phyloP scores from a whole-genome alignment of 2,113 vertebrate genomes.

The Nothoprocta pentlandii region DNA sequence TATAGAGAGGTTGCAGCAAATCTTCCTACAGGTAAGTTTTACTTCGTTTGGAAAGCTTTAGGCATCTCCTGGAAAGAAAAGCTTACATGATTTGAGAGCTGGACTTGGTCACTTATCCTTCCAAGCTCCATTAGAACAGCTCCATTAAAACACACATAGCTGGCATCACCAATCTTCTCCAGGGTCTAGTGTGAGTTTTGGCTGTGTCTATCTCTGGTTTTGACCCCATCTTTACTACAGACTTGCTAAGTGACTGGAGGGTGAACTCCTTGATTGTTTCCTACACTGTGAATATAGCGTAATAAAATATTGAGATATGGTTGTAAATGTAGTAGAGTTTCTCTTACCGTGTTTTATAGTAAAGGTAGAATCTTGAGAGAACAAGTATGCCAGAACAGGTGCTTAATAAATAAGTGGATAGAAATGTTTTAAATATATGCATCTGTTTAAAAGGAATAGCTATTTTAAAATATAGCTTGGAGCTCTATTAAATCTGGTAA shows the following conservation, averaged over 20 bases:
- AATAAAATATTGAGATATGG: background rate
- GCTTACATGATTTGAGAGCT: background rate
- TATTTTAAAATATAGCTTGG: background rate
- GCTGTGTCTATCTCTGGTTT: background rate
- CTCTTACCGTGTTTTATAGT: background rate
- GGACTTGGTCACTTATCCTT: background rate
- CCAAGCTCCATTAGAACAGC: background rate
- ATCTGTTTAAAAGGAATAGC: background rate
- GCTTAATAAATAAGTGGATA: background rate
- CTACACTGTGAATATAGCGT: background rate
- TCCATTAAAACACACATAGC: background rate
- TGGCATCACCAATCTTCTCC: background rate
- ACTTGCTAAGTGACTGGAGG: background rate
- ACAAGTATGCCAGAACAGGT: background rate
- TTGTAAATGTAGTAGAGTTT: background rate
- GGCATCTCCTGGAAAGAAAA: rapidly evolving
- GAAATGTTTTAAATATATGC: background rate
- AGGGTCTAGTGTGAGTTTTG: background rate
- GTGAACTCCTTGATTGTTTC: background rate
- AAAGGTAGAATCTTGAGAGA: background rate
- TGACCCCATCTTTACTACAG: background rate
- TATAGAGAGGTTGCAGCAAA: slow-evolving; percentile 94
- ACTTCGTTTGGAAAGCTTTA: too few relatives aligned
- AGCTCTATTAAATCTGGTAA: background rate
- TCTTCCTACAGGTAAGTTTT: slow-evolving; percentile 91